Conservation (phyloP, 2,797 vertebrate species). For the Poecilia picta region DNA sequence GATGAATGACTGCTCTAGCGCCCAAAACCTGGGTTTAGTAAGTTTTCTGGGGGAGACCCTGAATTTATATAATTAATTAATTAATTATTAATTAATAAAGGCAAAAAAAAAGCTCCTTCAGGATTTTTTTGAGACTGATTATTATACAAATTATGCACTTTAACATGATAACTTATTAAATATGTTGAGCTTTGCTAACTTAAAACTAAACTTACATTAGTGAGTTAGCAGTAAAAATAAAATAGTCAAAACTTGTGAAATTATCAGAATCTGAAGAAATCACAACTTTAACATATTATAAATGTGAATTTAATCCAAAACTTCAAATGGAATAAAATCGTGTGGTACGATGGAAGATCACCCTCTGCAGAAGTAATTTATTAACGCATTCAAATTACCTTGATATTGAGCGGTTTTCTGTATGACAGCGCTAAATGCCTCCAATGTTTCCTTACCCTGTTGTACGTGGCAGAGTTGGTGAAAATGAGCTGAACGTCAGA, state of each 20-base stretch:
- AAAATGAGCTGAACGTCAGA: slow-evolving; percentile 59
- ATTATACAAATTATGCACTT: too few species aligned
- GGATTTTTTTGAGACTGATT: not conserved
- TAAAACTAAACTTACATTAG: too few species aligned
- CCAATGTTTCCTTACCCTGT: slow-evolving; percentile 47
- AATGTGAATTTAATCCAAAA: not conserved
- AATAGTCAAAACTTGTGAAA: not conserved
- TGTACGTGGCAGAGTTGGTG: slow-evolving; percentile 43
- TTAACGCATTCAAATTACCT: not conserved
- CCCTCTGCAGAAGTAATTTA: not conserved
- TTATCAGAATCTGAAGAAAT: not conserved
- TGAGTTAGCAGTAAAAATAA: not conserved
- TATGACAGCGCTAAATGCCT: not conserved
- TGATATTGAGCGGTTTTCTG: not conserved
- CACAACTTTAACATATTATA: not conserved
- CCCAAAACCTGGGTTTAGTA: too few species aligned
- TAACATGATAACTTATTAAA: not conserved
- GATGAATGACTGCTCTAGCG: too few species aligned
- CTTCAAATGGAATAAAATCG: not conserved
- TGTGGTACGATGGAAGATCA: not conserved
- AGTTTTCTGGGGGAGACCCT: too few species aligned
- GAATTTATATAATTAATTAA: not conserved
- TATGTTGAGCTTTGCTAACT: not conserved
- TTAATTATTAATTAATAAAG: not conserved
- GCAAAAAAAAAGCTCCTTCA: too few species aligned